Conservation (phyloP, 2,113 vertebrate genomes). For the Cynopterus brachyotis region DNA sequence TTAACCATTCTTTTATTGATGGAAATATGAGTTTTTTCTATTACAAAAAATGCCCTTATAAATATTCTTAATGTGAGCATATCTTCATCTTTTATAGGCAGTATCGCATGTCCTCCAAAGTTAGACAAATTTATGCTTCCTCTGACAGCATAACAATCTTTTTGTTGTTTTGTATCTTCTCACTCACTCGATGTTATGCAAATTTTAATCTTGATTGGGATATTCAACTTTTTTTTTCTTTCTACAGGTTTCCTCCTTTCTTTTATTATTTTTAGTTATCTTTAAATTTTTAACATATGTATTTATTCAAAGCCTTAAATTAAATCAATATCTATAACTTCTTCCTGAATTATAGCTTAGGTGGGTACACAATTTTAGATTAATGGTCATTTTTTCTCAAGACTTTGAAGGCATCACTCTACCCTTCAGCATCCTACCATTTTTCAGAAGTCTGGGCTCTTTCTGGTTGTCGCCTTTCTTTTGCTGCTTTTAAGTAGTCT, state of each 20-base stretch:
- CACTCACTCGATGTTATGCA: not conserved
- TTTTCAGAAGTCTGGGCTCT: not conserved
- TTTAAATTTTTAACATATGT: not conserved
- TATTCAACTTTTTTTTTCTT: not conserved
- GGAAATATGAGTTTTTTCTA: not conserved
- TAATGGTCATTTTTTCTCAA: not conserved
- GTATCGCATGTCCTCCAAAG: not conserved
- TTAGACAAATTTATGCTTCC: not conserved
- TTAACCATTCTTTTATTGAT: not conserved
- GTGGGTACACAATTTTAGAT: not conserved
- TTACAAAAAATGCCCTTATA: not conserved
- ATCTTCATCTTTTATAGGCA: not conserved
- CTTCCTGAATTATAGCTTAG: not conserved
- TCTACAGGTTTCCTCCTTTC: not conserved
- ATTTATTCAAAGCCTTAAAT: not conserved
- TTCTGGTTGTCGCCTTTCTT: not conserved
- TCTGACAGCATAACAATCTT: not conserved
- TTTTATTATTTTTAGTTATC: not conserved
- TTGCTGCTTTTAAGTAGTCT: not conserved
- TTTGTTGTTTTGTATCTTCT: not conserved
- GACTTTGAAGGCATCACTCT: not conserved
- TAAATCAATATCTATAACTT: not conserved
- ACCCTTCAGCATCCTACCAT: not conserved
- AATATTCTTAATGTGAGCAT: not conserved
- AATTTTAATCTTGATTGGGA: not conserved